phyloP scores from a whole-genome alignment of 1,140 invertebrate species.

The Eriocheir sinensis region DNA sequence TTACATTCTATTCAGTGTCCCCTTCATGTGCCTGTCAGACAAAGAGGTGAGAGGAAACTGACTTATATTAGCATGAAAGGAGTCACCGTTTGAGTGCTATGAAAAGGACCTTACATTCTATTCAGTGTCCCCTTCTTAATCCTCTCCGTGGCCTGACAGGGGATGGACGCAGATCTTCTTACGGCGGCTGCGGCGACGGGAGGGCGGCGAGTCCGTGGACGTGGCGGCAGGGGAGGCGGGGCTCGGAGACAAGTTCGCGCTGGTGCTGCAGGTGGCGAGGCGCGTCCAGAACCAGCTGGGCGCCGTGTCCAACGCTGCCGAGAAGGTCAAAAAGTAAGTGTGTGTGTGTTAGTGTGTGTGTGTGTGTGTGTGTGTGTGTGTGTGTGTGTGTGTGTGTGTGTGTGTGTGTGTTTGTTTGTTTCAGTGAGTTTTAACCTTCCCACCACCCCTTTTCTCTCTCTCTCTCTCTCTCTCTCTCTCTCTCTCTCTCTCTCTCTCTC shows the following conservation, averaged over 20 bases:
- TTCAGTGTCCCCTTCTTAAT: too few relatives aligned
- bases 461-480: slow-evolving; percentile 67
- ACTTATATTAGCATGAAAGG: too few relatives aligned
- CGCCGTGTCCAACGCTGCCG: slow-evolving; percentile 81
- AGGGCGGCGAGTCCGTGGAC: slow-evolving; percentile 73
- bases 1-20: too few relatives aligned
- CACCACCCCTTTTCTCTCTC: not conserved
- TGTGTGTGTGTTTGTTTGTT: too few relatives aligned
- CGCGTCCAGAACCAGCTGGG: slow-evolving; percentile 82
- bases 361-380: not conserved
- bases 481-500: not conserved
- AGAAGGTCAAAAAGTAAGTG: slow-evolving; percentile 82
- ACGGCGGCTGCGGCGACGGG: slow-evolving; percentile 60
- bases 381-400: not conserved
- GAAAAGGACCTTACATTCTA: too few relatives aligned
- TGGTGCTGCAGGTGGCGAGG: slow-evolving; percentile 82
- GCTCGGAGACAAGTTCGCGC: slow-evolving; percentile 82
- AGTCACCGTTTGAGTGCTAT: too few relatives aligned
- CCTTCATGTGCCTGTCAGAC: too few relatives aligned
- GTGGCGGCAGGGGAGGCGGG: slow-evolving; percentile 80
- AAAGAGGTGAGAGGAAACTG: too few relatives aligned
- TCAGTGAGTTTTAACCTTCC: too few relatives aligned
- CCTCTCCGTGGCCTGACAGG: not conserved
- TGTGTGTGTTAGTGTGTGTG: not conserved
- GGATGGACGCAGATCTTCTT: slow-evolving; percentile 63